Evolutionary conservation across 2,113 vertebrate genomes (phyloP).

Genomic region (Ctenodactylus gundi): DNA sequence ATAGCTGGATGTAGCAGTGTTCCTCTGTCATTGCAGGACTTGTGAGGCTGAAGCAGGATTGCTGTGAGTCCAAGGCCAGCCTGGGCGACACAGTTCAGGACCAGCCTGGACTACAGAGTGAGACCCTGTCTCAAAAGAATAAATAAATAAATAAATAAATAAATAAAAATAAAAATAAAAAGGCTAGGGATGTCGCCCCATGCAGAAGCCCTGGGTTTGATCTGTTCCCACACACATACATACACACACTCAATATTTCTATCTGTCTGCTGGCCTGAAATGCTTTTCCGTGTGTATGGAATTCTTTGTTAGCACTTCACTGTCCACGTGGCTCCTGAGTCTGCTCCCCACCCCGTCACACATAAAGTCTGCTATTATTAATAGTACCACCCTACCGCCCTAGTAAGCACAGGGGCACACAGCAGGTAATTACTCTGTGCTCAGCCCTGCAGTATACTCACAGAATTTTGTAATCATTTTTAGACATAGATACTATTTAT

Average conservation of each 20-base stretch:
- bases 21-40: no score
- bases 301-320: neutral
- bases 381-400: neutral
- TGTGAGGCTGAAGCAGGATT: no score
- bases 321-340: neutral
- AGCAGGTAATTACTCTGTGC: neutral
- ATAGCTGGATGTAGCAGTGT: no score
- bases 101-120: neutral
- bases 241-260: neutral
- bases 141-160: neutral
- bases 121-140: neutral
- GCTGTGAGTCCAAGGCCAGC: no score
- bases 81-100: no score
- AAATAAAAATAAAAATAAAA: no score
- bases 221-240: no score
- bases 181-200: no score
- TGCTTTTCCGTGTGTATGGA: neutral
- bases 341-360: neutral
- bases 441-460: neutral
- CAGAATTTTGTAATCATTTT: neutral
- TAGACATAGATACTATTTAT: neutral
- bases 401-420: neutral
- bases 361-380: neutral
- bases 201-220: no score
- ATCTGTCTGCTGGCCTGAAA: neutral